Evolutionary conservation across 2,888 invertebrate genomes (phyloP), one percentile per base, ranked within the genome.

Genomic region (Tipula vernalis): DNA sequence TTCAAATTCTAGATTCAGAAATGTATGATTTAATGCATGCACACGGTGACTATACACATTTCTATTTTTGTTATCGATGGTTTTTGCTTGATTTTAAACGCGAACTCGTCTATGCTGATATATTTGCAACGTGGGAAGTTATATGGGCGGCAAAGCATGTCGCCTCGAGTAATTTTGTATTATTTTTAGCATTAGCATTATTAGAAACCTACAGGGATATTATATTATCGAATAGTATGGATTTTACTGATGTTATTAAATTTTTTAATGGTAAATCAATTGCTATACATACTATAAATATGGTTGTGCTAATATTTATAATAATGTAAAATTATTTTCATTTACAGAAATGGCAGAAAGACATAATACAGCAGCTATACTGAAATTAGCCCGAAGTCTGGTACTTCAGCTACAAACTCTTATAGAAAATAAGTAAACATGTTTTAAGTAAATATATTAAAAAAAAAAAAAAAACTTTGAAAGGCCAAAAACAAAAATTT

Each of bases 21-120:
- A 93, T 99, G 93, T 98, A 97, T 92, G 97, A 98, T 90, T 92
- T 98, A 90, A 98, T 98, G 96, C 97, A 98, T 90, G 96, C 97
- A 86, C 97, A 98, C 91, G 98, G 98, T 0, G 98, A 99, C 91
- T 98, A 98, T 92, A 98, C 98, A 3, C 98, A 99, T 91, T 98
- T 99, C 92, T 99, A 98, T 92, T 99, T 98, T 92, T 98, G 98
- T 91, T 99, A 99, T 91, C 96, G 98, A 83, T 98, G 98, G 98
- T 98, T 98, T 92, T 93, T 99, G 88, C 93, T 99, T 86, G 98
- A 99, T 92, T 99, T 99, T 91, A 99, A 99, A 91, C 92, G 98
- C 90, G 98, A 99, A 91, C 92, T 99, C 88, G 93, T 97, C 18
- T 98, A 99, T 90, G 95, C 97, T 88, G 98, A 98, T 90, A 97